phyloP scores from a whole-genome alignment of 1,140 invertebrate genomes.

The Bombyx mandarina region DNA sequence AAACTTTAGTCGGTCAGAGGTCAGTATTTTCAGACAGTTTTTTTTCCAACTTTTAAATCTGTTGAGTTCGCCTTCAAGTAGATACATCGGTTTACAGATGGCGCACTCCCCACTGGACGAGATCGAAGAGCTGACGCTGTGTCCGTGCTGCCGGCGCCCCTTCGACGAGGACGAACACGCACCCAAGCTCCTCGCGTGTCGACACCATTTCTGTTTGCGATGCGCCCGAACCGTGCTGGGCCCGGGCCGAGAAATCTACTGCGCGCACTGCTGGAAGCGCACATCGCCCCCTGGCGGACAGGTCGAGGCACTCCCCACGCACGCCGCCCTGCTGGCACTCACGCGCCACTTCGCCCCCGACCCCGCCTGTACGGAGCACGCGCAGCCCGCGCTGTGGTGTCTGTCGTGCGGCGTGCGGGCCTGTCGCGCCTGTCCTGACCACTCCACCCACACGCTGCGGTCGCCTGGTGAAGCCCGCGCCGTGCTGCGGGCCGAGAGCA shows the following conservation, averaged over 20 bases:
- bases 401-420: conserved; percentile 76
- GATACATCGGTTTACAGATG: conserved; percentile 38
- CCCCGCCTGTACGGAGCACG: conserved; percentile 78
- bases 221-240: conserved; percentile 78
- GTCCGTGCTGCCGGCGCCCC: conserved; percentile 77
- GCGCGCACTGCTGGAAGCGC: conserved; percentile 79
- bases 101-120: conserved; percentile 72
- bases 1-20: too few relatives aligned
- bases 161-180: conserved; percentile 78
- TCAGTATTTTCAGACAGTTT: too few relatives aligned
- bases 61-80: too few relatives aligned
- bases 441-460: conserved; percentile 77
- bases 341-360: conserved; percentile 71
- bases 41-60: too few relatives aligned
- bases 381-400: conserved; percentile 83
- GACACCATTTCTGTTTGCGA: conserved; percentile 82
- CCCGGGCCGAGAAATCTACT: conserved; percentile 76
- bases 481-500: conserved; percentile 75
- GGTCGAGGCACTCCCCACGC: conserved; percentile 77
- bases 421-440: conserved; percentile 78
- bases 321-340: conserved; percentile 75
- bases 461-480: conserved; percentile 78
- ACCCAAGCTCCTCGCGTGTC: conserved; percentile 82
- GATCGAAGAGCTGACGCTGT: conserved; percentile 79
- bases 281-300: conserved; percentile 75